Conservation (phyloP, 2,888 invertebrate genomes). For the Caenorhabditis virilis region DNA sequence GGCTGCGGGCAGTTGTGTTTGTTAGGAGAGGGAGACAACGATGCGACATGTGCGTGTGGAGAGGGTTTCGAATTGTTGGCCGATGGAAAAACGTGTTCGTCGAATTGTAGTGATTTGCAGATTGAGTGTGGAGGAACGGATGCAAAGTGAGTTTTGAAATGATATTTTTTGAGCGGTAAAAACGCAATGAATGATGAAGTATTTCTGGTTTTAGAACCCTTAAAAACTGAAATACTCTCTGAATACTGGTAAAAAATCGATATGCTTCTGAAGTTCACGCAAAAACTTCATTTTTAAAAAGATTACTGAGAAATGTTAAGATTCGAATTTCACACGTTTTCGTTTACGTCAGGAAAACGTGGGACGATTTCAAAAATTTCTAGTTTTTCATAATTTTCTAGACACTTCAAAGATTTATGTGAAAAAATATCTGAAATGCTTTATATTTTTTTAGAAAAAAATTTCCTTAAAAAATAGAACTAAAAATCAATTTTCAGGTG, state of each 20-base stretch:
- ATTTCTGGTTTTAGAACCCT: no score
- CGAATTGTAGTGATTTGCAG: conserved; percentile 51
- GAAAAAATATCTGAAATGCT: no score
- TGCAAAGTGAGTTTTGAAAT: conserved; percentile 40
- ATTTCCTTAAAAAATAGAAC: neutral
- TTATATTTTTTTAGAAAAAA: neutral
- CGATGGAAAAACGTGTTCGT: conserved; percentile 54
- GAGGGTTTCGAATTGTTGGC: conserved; percentile 58
- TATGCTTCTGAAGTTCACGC: no score
- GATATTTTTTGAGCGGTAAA: neutral
- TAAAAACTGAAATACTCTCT: no score
- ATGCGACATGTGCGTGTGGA: conserved; percentile 55
- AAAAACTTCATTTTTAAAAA: no score
- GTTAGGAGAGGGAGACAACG: conserved; percentile 72
- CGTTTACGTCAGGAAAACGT: no score
- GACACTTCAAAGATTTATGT: no score
- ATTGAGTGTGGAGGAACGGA: conserved; percentile 62
- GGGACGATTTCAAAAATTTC: no score
- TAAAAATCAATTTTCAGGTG: conserved; percentile 37
- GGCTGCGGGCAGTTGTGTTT: conserved; percentile 89
- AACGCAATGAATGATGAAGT: neutral
- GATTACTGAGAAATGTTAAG: no score
- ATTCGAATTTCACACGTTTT: no score
- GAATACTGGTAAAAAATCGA: no score
- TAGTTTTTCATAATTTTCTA: no score